Percentiles rank a stretch among this genome's conserved stretches.
Conservation (phyloP, 2,888 invertebrate species). For the Antitype chi region DNA sequence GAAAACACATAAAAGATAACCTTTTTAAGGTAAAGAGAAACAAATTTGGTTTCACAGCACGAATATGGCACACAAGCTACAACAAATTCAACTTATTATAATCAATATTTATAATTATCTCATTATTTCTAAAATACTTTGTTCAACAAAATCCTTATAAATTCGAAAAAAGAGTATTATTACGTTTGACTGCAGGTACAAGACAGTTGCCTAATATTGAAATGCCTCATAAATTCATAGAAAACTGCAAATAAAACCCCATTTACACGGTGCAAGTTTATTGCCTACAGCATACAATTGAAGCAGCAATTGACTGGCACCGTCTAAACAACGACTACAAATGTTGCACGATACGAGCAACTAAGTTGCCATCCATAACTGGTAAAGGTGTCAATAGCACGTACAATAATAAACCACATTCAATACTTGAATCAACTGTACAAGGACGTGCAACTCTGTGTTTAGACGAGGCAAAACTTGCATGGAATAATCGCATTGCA, state of each 20-base stretch:
- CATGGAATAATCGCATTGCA: too few species aligned
- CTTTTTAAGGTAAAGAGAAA: conserved; percentile 61
- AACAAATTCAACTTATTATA: conserved; percentile 27
- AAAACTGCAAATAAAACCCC: conserved; percentile 15
- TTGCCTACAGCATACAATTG: too few species aligned
- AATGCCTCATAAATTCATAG: conserved; percentile 3
- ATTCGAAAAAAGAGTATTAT: conserved; percentile 38
- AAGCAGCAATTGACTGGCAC: too few species aligned
- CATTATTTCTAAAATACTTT: conserved; percentile 20
- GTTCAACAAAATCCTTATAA: not conserved
- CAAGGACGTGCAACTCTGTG: too few species aligned
- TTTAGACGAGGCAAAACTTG: too few species aligned
- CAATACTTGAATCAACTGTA: too few species aligned
- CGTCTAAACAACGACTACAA: too few species aligned
- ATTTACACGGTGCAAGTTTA: too few species aligned
- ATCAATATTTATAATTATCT: conserved; percentile 12
- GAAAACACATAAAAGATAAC: conserved; percentile 69
- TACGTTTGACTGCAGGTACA: conserved; percentile 11
- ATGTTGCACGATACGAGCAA: too few species aligned
- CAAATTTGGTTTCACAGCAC: conserved; percentile 32
- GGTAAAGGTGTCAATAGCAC: too few species aligned
- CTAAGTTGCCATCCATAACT: too few species aligned
- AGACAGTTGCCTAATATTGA: not conserved
- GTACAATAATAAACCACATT: too few species aligned
- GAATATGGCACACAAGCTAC: conserved; percentile 40